phyloP scores from a whole-genome alignment of 2,797 vertebrate species.

The Octomys mimax region DNA sequence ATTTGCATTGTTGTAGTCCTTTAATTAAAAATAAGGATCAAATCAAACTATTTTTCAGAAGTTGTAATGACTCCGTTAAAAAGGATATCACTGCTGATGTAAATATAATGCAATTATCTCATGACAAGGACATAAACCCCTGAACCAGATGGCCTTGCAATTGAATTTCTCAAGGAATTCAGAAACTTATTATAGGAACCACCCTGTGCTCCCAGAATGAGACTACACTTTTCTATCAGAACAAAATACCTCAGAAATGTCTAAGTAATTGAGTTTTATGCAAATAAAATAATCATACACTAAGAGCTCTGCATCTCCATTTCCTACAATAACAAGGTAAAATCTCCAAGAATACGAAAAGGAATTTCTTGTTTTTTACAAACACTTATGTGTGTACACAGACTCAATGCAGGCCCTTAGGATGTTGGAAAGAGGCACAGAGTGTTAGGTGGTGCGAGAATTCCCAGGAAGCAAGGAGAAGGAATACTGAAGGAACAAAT shows the following conservation, averaged over 20 bases:
- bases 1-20: conserved; percentile 33
- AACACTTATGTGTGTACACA: not conserved
- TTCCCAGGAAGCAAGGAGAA: not conserved
- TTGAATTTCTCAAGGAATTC: conserved; percentile 84
- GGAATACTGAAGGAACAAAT: not conserved
- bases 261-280: conserved; percentile 58
- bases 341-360: not conserved
- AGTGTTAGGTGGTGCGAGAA: not conserved
- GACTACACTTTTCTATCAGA: conserved; percentile 59
- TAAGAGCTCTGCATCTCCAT: not conserved
- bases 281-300: conserved; percentile 64
- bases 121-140: conserved; percentile 84
- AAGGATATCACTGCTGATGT: conserved; percentile 77
- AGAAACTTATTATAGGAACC: conserved; percentile 81
- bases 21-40: conserved; percentile 63
- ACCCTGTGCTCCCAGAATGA: conserved; percentile 66
- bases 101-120: conserved; percentile 83
- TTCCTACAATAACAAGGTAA: conserved; percentile 57
- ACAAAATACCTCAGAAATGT: conserved; percentile 69
- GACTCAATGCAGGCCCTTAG: not conserved
- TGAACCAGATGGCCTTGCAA: conserved; percentile 85
- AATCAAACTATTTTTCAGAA: conserved; percentile 79
- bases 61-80: conserved; percentile 77
- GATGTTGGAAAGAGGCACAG: not conserved
- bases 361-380: not conserved